Evolutionary conservation across 2,113 vertebrate genomes (phyloP).

Genomic region (Ceyx cyanopectus): DNA sequence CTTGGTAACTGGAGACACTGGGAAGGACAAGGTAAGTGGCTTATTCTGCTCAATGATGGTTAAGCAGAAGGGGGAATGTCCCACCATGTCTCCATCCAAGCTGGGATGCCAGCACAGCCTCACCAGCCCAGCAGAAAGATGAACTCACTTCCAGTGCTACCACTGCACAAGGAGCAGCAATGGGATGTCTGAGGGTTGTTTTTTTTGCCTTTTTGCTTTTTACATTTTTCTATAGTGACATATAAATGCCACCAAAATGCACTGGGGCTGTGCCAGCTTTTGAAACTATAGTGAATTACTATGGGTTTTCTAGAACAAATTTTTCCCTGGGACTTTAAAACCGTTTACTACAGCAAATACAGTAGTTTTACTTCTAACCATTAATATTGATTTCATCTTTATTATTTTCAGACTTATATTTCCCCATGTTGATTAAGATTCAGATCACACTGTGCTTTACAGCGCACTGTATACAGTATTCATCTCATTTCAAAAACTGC

Average conservation of each 20-base stretch:
- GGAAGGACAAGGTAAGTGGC: neutral
- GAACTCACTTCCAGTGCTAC: neutral
- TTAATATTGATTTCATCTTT: conserved; percentile 65
- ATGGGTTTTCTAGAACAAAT: neutral
- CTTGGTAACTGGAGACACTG: neutral
- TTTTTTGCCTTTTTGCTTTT: neutral
- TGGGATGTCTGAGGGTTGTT: neutral
- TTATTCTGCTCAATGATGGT: neutral
- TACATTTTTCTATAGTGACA: neutral
- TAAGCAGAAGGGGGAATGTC: neutral
- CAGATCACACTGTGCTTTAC: conserved; percentile 40
- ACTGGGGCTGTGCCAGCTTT: neutral
- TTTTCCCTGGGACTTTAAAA: conserved; percentile 60
- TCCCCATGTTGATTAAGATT: conserved; percentile 58
- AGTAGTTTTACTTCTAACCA: conserved; percentile 54
- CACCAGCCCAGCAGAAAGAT: accelerated
- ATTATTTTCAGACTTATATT: conserved; percentile 72
- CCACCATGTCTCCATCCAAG: accelerated
- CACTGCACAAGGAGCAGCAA: neutral
- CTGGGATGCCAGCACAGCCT: neutral
- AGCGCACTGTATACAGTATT: conserved; percentile 54
- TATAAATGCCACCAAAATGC: conserved; percentile 26
- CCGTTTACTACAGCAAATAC: conserved; percentile 67
- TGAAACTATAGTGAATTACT: conserved; percentile 34
- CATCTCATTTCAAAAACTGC: conserved; percentile 56